These are phyloP conservation scores for Rafetus swinhoei DNA, from an alignment of 2,113 vertebrate species.

Conservation along the genomic window DNA sequence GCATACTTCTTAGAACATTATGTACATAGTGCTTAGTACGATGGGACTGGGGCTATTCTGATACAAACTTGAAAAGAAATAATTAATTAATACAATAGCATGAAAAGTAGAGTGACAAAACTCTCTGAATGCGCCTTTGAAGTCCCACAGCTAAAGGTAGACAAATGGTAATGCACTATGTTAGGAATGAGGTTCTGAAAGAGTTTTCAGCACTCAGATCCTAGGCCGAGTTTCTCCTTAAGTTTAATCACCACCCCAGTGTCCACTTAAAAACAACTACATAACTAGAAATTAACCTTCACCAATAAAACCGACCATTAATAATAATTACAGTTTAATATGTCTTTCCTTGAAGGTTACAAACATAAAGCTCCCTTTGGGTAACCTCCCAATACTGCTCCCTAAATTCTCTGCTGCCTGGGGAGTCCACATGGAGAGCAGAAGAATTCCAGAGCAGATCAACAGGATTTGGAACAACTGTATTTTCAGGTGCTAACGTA, in stretches of 20 bases:
- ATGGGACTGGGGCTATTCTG: background rate
- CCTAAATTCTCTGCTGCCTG: background rate
- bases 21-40: background rate
- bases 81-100: background rate
- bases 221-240: accelerated
- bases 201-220: background rate
- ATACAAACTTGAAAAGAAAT: background rate
- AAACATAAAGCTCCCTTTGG: accelerated
- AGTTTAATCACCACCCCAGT: background rate
- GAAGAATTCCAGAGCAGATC: conserved; percentile 1
- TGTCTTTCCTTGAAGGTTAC: background rate
- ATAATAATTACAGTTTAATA: background rate
- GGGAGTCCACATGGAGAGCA: background rate
- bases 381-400: background rate
- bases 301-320: background rate
- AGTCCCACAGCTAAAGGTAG: background rate
- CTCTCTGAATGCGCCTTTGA: background rate
- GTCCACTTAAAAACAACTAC: background rate
- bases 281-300: conserved; percentile 31
- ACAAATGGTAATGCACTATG: background rate
- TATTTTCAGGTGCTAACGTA: background rate
- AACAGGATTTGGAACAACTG: background rate
- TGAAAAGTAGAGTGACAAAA: background rate
- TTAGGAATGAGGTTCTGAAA: background rate
- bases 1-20: background rate